These are phyloP conservation scores for Notarius quadriscutis DNA, from an alignment of 2,113 vertebrate genomes.

Conservation along the genomic window DNA sequence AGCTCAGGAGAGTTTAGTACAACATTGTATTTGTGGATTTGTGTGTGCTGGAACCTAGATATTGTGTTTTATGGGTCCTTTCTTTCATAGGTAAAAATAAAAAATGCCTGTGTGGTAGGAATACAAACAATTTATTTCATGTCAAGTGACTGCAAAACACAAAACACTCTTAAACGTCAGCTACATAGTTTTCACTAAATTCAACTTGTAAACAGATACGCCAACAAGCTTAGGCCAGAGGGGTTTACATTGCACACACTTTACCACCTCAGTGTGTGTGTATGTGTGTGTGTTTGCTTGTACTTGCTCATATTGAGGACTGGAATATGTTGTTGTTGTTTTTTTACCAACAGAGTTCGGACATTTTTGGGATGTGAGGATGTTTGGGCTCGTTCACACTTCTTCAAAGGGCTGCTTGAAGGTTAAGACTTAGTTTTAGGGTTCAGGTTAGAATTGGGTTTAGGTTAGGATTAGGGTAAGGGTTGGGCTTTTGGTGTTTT, in stretches of 20 bases:
- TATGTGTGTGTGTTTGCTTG: neutral
- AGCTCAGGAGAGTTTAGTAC: neutral
- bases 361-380: no score
- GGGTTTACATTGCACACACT: conserved; percentile 24
- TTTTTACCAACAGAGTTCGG: no score
- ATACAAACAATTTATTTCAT: conserved; percentile 51
- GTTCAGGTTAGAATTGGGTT: no score
- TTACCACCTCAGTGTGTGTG: conserved; percentile 18
- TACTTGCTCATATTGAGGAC: no score
- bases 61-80: conserved; percentile 49
- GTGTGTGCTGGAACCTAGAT: conserved; percentile 12
- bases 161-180: conserved; percentile 42
- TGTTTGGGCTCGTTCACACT: no score
- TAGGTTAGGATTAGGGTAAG: no score
- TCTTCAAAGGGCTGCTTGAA: no score
- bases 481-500: no score
- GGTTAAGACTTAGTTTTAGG: no score
- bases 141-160: conserved; percentile 46
- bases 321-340: no score
- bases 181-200: conserved; percentile 36
- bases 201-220: conserved; percentile 49
- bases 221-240: conserved; percentile 1
- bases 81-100: conserved; percentile 53
- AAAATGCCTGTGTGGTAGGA: conserved; percentile 54
- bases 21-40: neutral